These are phyloP conservation scores for Luidia sarsii DNA, from an alignment of 53 echinoderm and acorn worm species.

Conservation along the genomic window DNA sequence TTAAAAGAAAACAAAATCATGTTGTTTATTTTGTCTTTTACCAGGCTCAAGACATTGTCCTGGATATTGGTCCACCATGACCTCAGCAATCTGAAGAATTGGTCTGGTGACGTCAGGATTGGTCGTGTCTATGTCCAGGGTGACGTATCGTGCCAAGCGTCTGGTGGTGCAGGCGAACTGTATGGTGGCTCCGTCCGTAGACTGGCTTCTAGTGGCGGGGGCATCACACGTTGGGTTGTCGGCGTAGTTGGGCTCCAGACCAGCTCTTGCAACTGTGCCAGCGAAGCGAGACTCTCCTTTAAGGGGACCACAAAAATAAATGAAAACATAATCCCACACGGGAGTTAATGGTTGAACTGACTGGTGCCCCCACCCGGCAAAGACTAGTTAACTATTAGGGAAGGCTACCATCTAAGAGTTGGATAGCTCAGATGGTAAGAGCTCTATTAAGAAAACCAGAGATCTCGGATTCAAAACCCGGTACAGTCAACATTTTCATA, in stretches of 20 bases:
- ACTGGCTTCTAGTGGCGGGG: not conserved
- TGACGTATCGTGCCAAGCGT: conserved; percentile 5
- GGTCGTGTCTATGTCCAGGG: conserved; percentile 15
- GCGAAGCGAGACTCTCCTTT: not conserved
- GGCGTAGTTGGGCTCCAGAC: not conserved
- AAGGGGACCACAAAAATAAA: not conserved
- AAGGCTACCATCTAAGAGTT: too few relatives aligned
- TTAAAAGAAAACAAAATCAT: too few relatives aligned
- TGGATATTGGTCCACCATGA: conserved; percentile 9
- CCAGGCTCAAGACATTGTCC: too few relatives aligned
- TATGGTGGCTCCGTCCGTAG: not conserved
- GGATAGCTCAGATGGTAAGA: too few relatives aligned
- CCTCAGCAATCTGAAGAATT: conserved; percentile 16
- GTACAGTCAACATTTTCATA: too few relatives aligned
- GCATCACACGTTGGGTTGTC: conserved; percentile 5
- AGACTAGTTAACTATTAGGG: too few relatives aligned
- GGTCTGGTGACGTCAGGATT: not conserved
- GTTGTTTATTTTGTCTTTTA: too few relatives aligned
- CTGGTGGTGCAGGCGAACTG: not conserved
- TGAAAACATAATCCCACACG: not conserved
- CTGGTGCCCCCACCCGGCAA: too few relatives aligned
- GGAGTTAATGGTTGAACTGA: too few relatives aligned
- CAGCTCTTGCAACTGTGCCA: conserved; percentile 7
- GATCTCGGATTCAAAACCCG: too few relatives aligned
- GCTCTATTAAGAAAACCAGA: too few relatives aligned